Evolutionary conservation across 2,888 invertebrate species (phyloP).

Genomic region (Calameuta pallipes): DNA sequence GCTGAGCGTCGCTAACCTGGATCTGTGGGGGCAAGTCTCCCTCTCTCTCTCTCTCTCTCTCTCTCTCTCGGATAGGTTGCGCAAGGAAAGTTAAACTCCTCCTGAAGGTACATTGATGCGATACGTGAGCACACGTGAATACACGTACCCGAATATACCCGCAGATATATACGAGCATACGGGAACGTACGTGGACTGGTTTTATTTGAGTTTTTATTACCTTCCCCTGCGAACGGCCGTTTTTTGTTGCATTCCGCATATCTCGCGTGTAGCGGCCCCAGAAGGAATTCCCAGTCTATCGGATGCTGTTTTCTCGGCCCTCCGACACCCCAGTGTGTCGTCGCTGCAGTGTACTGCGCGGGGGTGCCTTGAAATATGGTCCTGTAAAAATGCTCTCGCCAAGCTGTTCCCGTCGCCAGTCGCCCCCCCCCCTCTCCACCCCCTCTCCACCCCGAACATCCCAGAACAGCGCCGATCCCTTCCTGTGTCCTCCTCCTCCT

Average conservation of each 20-base stretch:
- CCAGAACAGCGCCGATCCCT: too few relatives aligned
- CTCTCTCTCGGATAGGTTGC: too few relatives aligned
- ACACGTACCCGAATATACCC: background rate
- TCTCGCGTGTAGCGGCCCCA: background rate
- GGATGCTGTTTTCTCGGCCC: constrained; percentile 1
- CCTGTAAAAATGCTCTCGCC: constrained; percentile 1
- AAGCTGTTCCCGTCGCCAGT: background rate
- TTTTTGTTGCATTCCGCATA: background rate
- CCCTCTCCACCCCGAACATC: background rate
- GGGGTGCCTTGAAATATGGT: background rate
- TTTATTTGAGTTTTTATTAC: background rate
- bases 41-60: too few relatives aligned
- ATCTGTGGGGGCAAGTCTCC: too few relatives aligned
- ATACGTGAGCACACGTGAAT: too few relatives aligned
- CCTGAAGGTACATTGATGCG: too few relatives aligned
- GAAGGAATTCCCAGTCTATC: constrained; percentile 1
- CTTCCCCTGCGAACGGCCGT: background rate
- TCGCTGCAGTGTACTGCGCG: background rate
- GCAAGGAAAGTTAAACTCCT: too few relatives aligned
- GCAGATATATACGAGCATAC: too few relatives aligned
- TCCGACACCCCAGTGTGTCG: too few relatives aligned
- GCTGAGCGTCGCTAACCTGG: background rate
- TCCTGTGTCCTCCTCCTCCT: background rate
- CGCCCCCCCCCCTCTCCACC: background rate
- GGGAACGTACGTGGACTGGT: background rate